phyloP scores from a whole-genome alignment of 2,888 invertebrate genomes.

The Liopterus haemorrhoidalis region DNA sequence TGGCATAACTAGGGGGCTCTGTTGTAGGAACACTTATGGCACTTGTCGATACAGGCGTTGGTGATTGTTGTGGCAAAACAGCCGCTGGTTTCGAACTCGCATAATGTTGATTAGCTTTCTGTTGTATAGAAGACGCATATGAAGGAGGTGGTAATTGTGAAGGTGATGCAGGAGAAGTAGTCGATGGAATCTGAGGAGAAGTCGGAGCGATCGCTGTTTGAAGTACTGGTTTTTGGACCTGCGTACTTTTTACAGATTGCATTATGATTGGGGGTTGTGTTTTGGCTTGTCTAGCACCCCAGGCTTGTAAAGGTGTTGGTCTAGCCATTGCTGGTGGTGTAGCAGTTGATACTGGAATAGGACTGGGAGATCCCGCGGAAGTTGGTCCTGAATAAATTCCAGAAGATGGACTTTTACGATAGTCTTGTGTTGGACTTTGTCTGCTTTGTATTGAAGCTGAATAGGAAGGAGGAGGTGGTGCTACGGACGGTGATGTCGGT shows the following conservation, averaged over 20 bases:
- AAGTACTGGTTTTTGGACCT: slow-evolving; percentile 89
- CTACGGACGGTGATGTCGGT: slow-evolving; percentile 50
- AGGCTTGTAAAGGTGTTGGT: slow-evolving; percentile 76
- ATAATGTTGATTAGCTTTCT: slow-evolving; percentile 57
- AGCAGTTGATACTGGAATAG: slow-evolving; percentile 60
- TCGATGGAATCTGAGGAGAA: slow-evolving; percentile 58
- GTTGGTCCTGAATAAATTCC: slow-evolving; percentile 80
- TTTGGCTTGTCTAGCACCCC: slow-evolving; percentile 81
- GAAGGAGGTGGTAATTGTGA: slow-evolving; percentile 69
- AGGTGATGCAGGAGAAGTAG: slow-evolving; percentile 36
- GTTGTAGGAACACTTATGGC: slow-evolving; percentile 60
- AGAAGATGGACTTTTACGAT: slow-evolving; percentile 79
- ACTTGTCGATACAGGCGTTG: slow-evolving; percentile 43
- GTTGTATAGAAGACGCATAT: slow-evolving; percentile 74
- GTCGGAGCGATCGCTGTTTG: slow-evolving; percentile 94
- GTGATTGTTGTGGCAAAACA: slow-evolving; percentile 47
- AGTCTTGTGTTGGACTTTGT: slow-evolving; percentile 78
- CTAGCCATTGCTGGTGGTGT: slow-evolving; percentile 62
- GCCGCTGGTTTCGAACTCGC: slow-evolving; percentile 44
- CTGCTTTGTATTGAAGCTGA: slow-evolving; percentile 80
- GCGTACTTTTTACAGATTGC: slow-evolving; percentile 94
- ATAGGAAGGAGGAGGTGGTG: slow-evolving; percentile 76
- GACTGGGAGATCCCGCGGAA: slow-evolving; percentile 78
- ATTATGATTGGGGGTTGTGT: slow-evolving; percentile 92
- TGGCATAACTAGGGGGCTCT: slow-evolving; percentile 88